These are phyloP conservation scores for Vespertilio murinus DNA, from an alignment of 2,797 vertebrate genomes.

Conservation along the genomic window DNA sequence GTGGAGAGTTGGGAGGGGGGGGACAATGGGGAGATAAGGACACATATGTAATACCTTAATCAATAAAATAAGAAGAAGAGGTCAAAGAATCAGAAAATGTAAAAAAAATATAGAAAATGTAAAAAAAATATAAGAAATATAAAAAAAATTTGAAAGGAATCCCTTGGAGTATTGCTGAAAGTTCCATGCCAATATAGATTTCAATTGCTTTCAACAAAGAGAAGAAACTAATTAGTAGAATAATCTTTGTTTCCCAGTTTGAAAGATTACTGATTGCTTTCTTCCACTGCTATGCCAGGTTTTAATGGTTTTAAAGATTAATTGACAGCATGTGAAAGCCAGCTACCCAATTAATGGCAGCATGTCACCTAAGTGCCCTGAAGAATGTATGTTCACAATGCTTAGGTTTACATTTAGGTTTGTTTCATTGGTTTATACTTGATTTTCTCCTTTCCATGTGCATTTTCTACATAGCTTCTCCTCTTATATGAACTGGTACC, in stretches of 20 bases:
- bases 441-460: not conserved
- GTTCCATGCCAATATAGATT: conserved; percentile 35
- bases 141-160: not conserved
- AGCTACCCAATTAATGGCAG: conserved; percentile 60
- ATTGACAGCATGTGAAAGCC: conserved; percentile 68
- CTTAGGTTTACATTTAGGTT: not conserved
- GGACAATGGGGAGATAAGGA: no score
- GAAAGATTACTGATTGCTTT: conserved; percentile 69
- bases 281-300: conserved; percentile 43
- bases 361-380: conserved; percentile 30
- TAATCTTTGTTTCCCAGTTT: conserved; percentile 72
- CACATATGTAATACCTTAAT: no score
- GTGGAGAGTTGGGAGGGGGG: no score
- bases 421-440: not conserved
- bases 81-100: conserved; percentile 19
- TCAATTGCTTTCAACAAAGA: conserved; percentile 62
- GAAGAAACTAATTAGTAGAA: conserved; percentile 68
- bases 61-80: not conserved
- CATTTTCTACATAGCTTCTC: not conserved
- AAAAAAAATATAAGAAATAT: not conserved
- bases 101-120: conserved; percentile 32
- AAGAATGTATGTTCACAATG: not conserved
- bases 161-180: conserved; percentile 18
- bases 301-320: conserved; percentile 69
- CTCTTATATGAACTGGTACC: not conserved